Base-by-base conservation (phyloP, 2,797 vertebrate species). In the Pseudopleuronectes americanus region DNA sequence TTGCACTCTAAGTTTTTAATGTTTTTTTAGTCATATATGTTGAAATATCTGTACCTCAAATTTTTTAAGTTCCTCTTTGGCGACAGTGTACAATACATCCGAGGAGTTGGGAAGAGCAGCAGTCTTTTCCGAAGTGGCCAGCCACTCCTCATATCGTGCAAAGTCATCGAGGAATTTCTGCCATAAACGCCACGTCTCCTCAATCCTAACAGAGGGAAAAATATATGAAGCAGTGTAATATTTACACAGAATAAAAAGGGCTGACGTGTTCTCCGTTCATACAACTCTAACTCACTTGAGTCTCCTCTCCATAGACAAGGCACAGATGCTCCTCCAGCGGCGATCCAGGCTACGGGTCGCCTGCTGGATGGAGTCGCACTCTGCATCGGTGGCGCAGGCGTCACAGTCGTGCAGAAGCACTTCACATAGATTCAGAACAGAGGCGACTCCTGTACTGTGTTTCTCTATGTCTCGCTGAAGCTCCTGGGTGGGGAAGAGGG, bases 301-400 rank as follows among this genome's bases (percentile, higher is more conserved):
- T 74, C 97, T 94, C 58, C 98, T 95, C 83, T 99, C 98, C 97
- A 99, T 97, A 19, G 97, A 99, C 93, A 96, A 93, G 53, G 98
- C 97, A 79, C 98, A 99, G 92, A 99, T 99, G 81, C 96, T 98
- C 74, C 98, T 96, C 98, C 98, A 99, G 43, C 97, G 95, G 76
- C 97, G 96, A 80, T 99, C 98, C 58, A 99, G 94, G 90, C 94
- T 96, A 0, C 97, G 95, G 0, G 97, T 99, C 4, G 98, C 96
- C 87, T 97, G 97, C 90, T 99, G 98, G 92, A 99, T 99, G 84
- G 98, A 98, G 77, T 98, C 97, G n/a, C 97, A 99, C 90, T 99
- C 97, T 0, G 95, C 93, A 47, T 99, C 98, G 0, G 96, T 99
- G 88, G 97, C 96, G 2, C 97, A 99, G 14, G 98, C 98, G 2